Conservation (phyloP, 1,140 invertebrate species). For the Musca domestica region DNA sequence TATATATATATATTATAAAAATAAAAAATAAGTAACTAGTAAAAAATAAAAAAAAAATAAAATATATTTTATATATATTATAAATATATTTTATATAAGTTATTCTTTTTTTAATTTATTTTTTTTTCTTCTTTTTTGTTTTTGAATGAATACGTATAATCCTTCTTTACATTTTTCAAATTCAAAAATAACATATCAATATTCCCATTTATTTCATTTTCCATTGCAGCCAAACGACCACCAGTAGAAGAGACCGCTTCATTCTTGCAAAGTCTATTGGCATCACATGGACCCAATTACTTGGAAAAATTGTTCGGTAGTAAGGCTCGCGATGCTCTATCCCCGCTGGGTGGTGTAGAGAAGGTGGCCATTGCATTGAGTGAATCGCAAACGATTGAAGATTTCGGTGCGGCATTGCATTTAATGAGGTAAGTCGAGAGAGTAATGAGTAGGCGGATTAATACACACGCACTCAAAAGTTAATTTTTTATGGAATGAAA, state of each 20-base stretch:
- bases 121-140: no score
- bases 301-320: constrained; percentile 92
- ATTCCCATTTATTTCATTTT: background rate
- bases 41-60: background rate
- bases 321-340: constrained; percentile 86
- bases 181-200: background rate
- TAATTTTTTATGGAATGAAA: no score
- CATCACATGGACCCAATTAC: constrained; percentile 94
- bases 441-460: background rate
- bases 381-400: constrained; percentile 95
- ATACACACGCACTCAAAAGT: background rate
- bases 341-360: constrained; percentile 87
- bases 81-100: no score
- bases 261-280: constrained; percentile 87
- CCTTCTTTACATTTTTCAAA: no score
- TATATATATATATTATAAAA: no score
- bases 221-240: constrained; percentile 81
- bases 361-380: constrained; percentile 88
- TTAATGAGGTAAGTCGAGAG: constrained; percentile 48
- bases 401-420: constrained; percentile 52
- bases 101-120: no score
- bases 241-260: constrained; percentile 94
- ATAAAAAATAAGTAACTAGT: background rate
- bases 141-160: no score
- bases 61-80: background rate